A percentile compares a stretch with the other conserved stretches of the same genome.
Evolutionary conservation across 2,797 vertebrate genomes (phyloP).

Genomic region (Apogon hyalosoma): DNA sequence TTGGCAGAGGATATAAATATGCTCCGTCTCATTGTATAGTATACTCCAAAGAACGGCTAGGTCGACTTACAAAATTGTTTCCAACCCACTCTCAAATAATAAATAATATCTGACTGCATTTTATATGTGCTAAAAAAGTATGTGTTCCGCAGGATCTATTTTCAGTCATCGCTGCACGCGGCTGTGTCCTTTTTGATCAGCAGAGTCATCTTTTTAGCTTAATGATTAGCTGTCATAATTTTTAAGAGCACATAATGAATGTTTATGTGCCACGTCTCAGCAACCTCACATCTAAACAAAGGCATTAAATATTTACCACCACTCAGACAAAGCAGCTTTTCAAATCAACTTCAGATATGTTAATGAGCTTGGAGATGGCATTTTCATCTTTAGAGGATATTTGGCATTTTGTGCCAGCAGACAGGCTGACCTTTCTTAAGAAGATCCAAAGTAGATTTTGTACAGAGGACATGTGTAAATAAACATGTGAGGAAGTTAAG

Average conservation of each 20-base stretch:
- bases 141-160: not conserved
- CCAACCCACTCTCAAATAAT: not conserved
- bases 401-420: conserved; percentile 35
- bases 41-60: not conserved
- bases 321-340: conserved; percentile 37
- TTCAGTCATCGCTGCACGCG: not conserved
- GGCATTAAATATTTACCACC: conserved; percentile 47
- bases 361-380: conserved; percentile 43
- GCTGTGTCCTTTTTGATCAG: not conserved
- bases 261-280: not conserved
- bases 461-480: conserved; percentile 42
- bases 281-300: conserved; percentile 12
- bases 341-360: conserved; percentile 6
- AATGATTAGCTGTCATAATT: conserved; percentile 26
- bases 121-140: not conserved
- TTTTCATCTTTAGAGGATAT: conserved; percentile 48
- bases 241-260: conserved; percentile 22
- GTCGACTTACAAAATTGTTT: not conserved
- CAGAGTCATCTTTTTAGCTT: conserved; percentile 1
- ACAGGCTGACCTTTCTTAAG: conserved; percentile 33
- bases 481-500: conserved; percentile 39
- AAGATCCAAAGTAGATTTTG: conserved; percentile 40
- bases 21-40: not conserved
- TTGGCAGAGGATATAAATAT: not conserved
- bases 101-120: not conserved